Conservation (phyloP, 2,888 invertebrate genomes). For the Helobdella robusta region DNA sequence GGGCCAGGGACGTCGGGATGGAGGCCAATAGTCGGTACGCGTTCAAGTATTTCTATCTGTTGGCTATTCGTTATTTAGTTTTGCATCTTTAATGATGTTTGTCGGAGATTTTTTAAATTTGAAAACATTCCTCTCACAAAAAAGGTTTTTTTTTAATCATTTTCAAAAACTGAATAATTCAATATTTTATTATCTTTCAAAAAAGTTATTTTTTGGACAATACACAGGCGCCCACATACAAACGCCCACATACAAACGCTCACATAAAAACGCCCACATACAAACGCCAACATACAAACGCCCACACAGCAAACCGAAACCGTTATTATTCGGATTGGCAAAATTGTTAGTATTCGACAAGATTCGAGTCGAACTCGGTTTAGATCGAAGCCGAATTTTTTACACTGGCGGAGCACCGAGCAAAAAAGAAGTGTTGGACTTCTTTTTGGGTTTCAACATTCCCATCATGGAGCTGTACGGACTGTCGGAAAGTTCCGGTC, state of each 20-base stretch:
- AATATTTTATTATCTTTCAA: not conserved
- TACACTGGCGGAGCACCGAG: slow-evolving; percentile 78
- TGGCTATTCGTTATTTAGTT: not conserved
- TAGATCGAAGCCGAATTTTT: slow-evolving; percentile 60
- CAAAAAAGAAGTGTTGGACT: slow-evolving; percentile 70
- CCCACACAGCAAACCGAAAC: slow-evolving; percentile 10
- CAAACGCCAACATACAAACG: too few species aligned
- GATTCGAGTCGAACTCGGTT: slow-evolving; percentile 66
- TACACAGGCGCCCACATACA: too few species aligned
- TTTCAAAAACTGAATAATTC: not conserved
- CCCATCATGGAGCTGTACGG: slow-evolving; percentile 74
- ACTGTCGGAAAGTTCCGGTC: slow-evolving; percentile 47
- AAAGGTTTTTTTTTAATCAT: not conserved
- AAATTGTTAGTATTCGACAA: slow-evolving; percentile 68
- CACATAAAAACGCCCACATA: too few species aligned
- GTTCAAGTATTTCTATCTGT: not conserved
- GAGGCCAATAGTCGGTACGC: slow-evolving; percentile 26
- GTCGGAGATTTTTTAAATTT: not conserved
- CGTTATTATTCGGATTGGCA: slow-evolving; percentile 60
- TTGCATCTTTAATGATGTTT: not conserved
- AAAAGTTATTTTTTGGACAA: not conserved
- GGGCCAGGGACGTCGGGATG: slow-evolving; percentile 69
- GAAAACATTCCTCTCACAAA: not conserved
- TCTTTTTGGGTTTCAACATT: slow-evolving; percentile 76
- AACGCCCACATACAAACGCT: too few species aligned